Base-by-base conservation (phyloP, 2,888 invertebrate species). In the Dynastes tityus region DNA sequence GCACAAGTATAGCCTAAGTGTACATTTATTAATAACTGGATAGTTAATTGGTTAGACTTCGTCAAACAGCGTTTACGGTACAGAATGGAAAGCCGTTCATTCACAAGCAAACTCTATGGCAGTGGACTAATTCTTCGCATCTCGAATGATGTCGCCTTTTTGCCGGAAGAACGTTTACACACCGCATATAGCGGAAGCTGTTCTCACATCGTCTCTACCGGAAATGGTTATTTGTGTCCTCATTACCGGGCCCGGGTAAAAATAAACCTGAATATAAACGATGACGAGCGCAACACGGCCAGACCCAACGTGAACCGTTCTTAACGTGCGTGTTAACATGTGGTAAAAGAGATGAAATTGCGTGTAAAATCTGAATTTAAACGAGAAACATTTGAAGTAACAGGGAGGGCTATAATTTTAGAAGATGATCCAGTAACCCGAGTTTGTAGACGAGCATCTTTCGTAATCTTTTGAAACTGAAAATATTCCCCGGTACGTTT, bases 171-270 rank as follows among this genome's bases (percentile, higher is more conserved):
- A 49, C 77, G 58, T 64, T 37, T 61, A 74, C 58, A 37, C 32
- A 29, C 71, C 73, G 75, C 77, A 76, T 74, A 81, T 78, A 81
- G 81, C 83, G 83, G 83, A 83, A 83, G 83, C 83, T 78, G 80
- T 37, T 64, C 80, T 82, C 80, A 82, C 80, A 81, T 80, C 81
- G 82, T 80, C 80, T 80, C 81, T 75, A 82, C 83, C 83, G 84
- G 84, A 84, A 85, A 82, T 81, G 81, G 83, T 84, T 85, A 84
- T 85, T 84, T 84, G 82, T 82, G 82, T 82, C 82, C 82, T 81
- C 82, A 81, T 82, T 83, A 81, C 81, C 45, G 27, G 80, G 77
- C 80, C 80, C 79, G 81, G n/a, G 84, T 82, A 82, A 83, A 83
- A 84, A 84, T 83, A 84, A 84, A 84, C 73, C 45, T 45, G 27